These are phyloP conservation scores for Pithys albifrons DNA, from an alignment of 2,113 vertebrate species.

Conservation along the genomic window DNA sequence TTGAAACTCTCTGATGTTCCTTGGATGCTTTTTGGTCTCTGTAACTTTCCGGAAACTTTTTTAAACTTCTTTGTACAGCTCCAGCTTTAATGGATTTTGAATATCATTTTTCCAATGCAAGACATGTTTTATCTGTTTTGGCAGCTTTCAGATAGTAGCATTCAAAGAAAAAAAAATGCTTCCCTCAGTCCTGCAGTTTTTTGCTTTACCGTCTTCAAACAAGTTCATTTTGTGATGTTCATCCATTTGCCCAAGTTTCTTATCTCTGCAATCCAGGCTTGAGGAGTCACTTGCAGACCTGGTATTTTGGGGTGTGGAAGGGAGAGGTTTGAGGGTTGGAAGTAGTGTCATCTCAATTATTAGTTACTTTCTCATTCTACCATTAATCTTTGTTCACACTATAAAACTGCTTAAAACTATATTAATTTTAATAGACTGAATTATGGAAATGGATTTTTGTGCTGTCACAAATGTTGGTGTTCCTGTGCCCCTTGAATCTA, in stretches of 20 bases:
- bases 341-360: not conserved
- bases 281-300: not conserved
- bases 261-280: conserved; percentile 63
- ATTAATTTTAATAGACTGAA: not conserved
- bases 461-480: not conserved
- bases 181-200: not conserved
- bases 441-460: not conserved
- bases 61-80: not conserved
- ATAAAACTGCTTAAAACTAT: not conserved
- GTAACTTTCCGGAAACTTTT: conserved; percentile 13
- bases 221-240: conserved; percentile 43
- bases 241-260: conserved; percentile 24
- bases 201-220: conserved; percentile 50
- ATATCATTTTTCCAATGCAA: conserved; percentile 5
- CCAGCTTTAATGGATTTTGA: conserved; percentile 21
- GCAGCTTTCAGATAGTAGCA: conserved; percentile 34
- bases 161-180: conserved; percentile 22
- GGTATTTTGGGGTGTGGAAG: not conserved
- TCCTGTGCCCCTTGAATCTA: not conserved
- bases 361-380: not conserved
- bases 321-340: not conserved
- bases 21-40: conserved; percentile 10
- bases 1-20: conserved; percentile 8
- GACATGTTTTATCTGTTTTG: conserved; percentile 45
- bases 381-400: not conserved